Evolutionary conservation across 2,113 vertebrate genomes (phyloP).

Genomic region (Corvus moneduloides): DNA sequence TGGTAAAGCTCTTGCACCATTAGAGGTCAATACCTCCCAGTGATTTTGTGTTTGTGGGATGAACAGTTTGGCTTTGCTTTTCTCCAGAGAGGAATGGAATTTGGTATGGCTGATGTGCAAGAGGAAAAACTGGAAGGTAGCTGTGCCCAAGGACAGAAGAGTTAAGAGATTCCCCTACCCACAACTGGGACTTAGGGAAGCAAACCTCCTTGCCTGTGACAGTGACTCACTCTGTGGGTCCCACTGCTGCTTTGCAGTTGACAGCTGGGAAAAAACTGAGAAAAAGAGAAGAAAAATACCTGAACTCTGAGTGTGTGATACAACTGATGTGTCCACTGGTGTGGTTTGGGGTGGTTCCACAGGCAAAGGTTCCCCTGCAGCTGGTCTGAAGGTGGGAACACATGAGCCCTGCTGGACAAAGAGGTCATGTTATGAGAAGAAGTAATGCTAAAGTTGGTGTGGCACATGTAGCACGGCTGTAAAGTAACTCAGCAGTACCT

Average conservation of each 20-base stretch:
- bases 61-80: not conserved
- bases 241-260: not conserved
- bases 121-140: not conserved
- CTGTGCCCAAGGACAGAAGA: not conserved
- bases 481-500: not conserved
- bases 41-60: not conserved
- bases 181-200: not conserved
- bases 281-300: not conserved
- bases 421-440: not conserved
- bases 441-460: not conserved
- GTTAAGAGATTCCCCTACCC: not conserved
- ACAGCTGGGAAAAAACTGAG: not conserved
- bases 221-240: not conserved
- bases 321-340: not conserved
- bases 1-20: not conserved
- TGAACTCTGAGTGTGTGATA: not conserved
- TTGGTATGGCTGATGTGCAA: not conserved
- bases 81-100: not conserved
- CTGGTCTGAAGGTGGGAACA: not conserved
- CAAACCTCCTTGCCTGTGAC: not conserved
- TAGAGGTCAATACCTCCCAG: not conserved
- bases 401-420: not conserved
- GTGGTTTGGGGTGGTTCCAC: not conserved
- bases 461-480: fast-evolving
- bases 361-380: not conserved